Base-by-base conservation (phyloP, 2,888 invertebrate genomes). In the Miltochrista miniata region DNA sequence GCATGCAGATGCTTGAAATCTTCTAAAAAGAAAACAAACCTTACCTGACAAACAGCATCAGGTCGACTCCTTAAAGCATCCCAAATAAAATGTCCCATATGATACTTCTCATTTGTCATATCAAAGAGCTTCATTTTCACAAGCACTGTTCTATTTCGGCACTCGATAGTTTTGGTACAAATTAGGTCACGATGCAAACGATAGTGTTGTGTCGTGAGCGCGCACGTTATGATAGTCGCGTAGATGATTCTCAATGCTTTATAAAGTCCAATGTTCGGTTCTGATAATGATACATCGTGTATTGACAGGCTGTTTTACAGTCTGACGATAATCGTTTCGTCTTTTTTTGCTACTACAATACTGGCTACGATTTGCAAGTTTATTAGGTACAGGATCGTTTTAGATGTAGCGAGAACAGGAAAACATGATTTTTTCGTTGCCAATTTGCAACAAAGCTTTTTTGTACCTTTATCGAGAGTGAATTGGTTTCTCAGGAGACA, bases 21-120 rank as follows among this genome's bases (percentile, higher is more conserved):
- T 24, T 24, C 2, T 4, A 24, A 24, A 24, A 24, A 24, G 3
- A 24, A 24, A 24, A 9, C 12, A 7, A 5, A 34, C 11, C 9
- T 47, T 39, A 67, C 67, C 67, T 66, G 71, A 43, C 68, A 73
- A n/a, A 76, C 61, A 14, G 48, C 61, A 54, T 79, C 59, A 2
- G 79, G 80, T 3, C 64, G 59, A 15, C 48, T 42, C 40, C 53
- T 74, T 51, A 83, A 53, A 11, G 59, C 59, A 10, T 81, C 73
- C 48, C 79, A 29, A 24, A 80, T 47, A 11, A 79, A 39, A 46
- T 81, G 72, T 7, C 83, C 84, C 30, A 81, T 43, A 51, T 81
- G 75, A 42, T 64, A 68, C 12, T 77, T 59, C 7, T 57, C 56
- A 63, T 68, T 61, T 1, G 24, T 38, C 0, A 67, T 14, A 1